Conservation (phyloP, 2,113 vertebrate genomes). For the Candoia aspera region DNA sequence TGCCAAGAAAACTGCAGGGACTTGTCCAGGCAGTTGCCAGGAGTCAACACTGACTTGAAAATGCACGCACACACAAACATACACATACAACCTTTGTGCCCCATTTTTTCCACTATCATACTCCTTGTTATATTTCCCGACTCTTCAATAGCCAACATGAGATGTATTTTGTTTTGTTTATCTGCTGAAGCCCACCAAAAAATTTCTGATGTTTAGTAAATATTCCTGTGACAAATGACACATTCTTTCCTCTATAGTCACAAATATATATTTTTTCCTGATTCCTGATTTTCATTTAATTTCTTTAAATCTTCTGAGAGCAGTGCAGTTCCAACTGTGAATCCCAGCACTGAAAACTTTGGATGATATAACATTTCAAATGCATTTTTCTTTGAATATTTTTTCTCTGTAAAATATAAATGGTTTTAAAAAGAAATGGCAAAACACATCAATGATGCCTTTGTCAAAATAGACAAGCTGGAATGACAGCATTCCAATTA, state of each 20-base stretch:
- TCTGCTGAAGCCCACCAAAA: too few species aligned
- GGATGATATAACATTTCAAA: background rate
- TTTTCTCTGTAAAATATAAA: background rate
- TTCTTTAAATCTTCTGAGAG: background rate
- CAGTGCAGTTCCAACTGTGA: background rate
- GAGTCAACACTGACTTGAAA: background rate
- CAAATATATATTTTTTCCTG: background rate
- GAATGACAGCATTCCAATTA: constrained; percentile 15
- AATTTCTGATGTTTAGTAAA: background rate
- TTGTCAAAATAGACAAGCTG: background rate
- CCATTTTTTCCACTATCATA: background rate
- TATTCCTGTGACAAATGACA: constrained; percentile 1
- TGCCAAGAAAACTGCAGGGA: background rate
- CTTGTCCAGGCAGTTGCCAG: background rate
- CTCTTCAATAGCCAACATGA: background rate
- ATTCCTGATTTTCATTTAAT: background rate
- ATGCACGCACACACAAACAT: background rate
- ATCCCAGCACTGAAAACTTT: background rate
- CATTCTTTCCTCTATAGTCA: background rate
- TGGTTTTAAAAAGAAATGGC: background rate
- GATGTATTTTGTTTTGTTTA: background rate
- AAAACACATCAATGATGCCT: constrained; percentile 1
- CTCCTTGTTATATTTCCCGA: background rate
- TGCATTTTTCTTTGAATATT: background rate
- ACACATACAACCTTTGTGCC: background rate